Evolutionary conservation across 2,113 vertebrate species (phyloP), one percentile per base, ranked within the genome.

Genomic region (Laticauda colubrina): DNA sequence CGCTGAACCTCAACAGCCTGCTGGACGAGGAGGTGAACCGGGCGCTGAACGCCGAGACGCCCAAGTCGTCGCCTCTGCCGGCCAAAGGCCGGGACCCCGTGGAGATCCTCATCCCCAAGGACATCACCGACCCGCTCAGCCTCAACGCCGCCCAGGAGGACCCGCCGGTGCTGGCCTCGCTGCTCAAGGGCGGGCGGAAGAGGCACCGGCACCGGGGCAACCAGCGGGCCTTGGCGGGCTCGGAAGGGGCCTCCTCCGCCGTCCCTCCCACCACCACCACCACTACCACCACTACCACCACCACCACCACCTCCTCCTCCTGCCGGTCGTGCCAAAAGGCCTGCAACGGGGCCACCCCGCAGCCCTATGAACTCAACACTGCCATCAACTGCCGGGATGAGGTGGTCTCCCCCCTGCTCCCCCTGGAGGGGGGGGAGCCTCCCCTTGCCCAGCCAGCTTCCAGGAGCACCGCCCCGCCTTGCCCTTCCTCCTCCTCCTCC

Each of bases 81-180:
- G 96, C 97, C 1, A 97, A 98, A 20, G 98, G 97, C 39, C 95
- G 97, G 1, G 98, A 98, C 87, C 98, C 99, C 0, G 98, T 99
- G 29, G 98, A 99, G 96, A 99, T 99, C 87, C 97, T 99, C 75
- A 98, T 99, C 59, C 98, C 99, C 23, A 98, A 98, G 88, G 98
- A 99, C 97, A 98, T 99, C 96, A 99, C 98, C 0, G 99, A 99
- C 94, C 99, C 99, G 0, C 97, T 99, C 34, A 99, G 98, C 96
- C 97, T 99, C 94, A 98, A 99, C 93, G 97, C 97, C 5, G 97
- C 96, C 10, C 97, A 96, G 0, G 97, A 95, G 1, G 97, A 97
- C 48, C 85, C 97, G 2, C 97, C 98, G n/a, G 96, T 98, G 34
- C 95, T 98, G 75, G 96, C 98, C n/a, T 98, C 98, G 0, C 98